phyloP scores from a whole-genome alignment of 30 jellyfish, hydroid and myxozoan species.

The Pseudorhiza aurosa region DNA sequence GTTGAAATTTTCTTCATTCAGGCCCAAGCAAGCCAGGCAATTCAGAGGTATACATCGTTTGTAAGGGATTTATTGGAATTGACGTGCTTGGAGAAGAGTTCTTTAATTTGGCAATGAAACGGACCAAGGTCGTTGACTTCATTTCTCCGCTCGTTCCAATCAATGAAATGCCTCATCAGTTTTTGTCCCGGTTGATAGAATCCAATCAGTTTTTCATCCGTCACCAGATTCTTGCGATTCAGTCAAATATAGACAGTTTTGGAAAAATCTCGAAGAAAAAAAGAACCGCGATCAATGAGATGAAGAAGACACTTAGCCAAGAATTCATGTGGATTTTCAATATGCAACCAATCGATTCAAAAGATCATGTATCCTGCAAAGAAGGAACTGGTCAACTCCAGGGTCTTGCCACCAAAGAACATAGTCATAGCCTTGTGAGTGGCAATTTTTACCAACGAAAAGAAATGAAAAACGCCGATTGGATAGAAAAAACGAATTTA shows the following conservation, averaged over 20 bases:
- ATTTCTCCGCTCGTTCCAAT: slow-evolving; percentile 36
- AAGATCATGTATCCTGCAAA: neutral
- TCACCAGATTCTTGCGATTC: slow-evolving; percentile 65
- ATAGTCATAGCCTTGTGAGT: slow-evolving; percentile 34
- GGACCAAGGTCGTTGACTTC: slow-evolving; percentile 25
- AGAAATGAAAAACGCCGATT: neutral
- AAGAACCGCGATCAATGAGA: neutral
- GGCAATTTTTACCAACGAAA: slow-evolving; percentile 63
- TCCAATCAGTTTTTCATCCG: slow-evolving; percentile 66
- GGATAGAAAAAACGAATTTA: slow-evolving; percentile 1
- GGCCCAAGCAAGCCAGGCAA: slow-evolving; percentile 99
- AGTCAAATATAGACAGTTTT: slow-evolving; percentile 49
- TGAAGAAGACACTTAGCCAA: slow-evolving; percentile 24
- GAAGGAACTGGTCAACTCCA: neutral
- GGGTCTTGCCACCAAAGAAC: slow-evolving; percentile 16
- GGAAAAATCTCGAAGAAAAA: slow-evolving; percentile 16
- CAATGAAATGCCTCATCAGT: slow-evolving; percentile 35
- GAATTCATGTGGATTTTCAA: slow-evolving; percentile 49
- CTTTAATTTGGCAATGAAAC: slow-evolving; percentile 9
- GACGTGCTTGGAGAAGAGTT: slow-evolving; percentile 19
- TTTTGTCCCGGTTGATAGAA: slow-evolving; percentile 29
- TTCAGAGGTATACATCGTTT: slow-evolving; percentile 90
- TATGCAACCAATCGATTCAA: slow-evolving; percentile 12
- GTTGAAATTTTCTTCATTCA: neutral
- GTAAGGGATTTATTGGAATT: slow-evolving; percentile 56